Percentiles rank a stretch among this genome's conserved stretches.
Evolutionary conservation across 2,888 invertebrate genomes (phyloP).

Genomic region (Pristionchus entomophagus): DNA sequence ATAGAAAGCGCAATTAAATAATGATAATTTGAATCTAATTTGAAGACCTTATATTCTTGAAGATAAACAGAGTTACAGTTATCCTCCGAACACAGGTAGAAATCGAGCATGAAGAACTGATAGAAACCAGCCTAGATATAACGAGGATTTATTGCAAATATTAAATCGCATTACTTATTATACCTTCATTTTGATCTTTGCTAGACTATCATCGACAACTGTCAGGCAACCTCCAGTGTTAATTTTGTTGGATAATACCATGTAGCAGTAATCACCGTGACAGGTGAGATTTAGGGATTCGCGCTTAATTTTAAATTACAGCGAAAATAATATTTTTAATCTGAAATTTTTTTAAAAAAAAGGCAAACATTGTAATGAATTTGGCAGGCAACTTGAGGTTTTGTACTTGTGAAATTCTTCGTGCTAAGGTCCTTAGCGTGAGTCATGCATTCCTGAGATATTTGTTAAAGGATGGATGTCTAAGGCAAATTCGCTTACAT

Average conservation of each 20-base stretch:
- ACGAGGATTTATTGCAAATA: too few species aligned
- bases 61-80: neutral
- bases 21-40: neutral
- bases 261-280: neutral
- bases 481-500: neutral
- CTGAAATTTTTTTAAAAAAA: neutral
- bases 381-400: neutral
- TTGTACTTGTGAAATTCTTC: neutral
- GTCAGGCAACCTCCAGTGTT: neutral
- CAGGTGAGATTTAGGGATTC: neutral
- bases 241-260: neutral
- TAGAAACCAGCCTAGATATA: neutral
- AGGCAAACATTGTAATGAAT: neutral
- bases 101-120: neutral
- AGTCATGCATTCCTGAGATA: neutral
- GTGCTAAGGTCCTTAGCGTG: neutral
- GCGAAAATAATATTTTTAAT: too few species aligned
- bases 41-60: neutral
- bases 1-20: neutral
- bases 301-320: too few species aligned
- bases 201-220: neutral
- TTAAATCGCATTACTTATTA: neutral
- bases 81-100: neutral
- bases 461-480: neutral
- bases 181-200: neutral